Conservation (phyloP, 2,113 vertebrate genomes). For the Ranitomeya imitator region DNA sequence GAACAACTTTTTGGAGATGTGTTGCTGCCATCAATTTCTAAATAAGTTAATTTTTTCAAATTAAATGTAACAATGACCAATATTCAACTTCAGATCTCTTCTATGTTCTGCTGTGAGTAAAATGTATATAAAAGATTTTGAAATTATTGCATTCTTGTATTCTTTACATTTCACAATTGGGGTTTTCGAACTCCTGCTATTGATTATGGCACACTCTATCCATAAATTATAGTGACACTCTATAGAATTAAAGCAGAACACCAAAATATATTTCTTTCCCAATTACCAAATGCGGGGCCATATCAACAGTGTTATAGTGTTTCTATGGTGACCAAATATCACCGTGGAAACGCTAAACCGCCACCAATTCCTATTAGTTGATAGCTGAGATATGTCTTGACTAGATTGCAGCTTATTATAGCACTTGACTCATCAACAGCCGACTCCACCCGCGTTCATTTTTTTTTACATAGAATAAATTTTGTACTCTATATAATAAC, state of each 20-base stretch:
- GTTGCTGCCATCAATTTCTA: no score
- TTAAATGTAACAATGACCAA: no score
- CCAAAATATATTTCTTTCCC: neutral
- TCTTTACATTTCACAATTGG: no score
- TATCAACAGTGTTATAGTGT: slow-evolving; percentile 1
- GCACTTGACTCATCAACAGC: neutral
- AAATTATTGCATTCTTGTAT: no score
- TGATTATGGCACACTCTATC: neutral
- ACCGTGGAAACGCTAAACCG: slow-evolving; percentile 2
- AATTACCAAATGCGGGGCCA: neutral
- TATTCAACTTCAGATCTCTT: no score
- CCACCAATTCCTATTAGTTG: neutral
- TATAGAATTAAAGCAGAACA: neutral
- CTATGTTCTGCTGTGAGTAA: no score
- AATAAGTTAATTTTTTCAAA: no score
- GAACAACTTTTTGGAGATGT: no score
- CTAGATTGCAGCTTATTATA: neutral
- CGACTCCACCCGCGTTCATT: neutral
- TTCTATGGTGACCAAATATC: slow-evolving; percentile 12
- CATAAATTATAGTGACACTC: neutral
- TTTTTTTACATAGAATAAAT: neutral
- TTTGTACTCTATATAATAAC: neutral
- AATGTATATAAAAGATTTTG: no score
- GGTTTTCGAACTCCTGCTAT: neutral
- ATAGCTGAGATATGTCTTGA: neutral